These are phyloP conservation scores for Enteromius treurensis DNA, from an alignment of 2,797 vertebrate species.

Conservation along the genomic window DNA sequence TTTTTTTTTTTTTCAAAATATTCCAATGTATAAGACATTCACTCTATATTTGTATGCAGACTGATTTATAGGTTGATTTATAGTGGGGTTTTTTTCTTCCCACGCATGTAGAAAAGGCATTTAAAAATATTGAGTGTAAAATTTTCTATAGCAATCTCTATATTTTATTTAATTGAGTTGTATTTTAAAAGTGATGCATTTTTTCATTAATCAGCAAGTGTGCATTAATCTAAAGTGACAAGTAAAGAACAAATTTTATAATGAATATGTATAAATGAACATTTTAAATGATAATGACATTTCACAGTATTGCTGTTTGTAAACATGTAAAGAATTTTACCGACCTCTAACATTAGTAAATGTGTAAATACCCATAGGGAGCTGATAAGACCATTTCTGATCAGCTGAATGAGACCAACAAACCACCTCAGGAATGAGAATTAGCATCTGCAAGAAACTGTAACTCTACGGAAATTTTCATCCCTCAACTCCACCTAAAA, in stretches of 20 bases:
- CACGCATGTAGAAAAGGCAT: no score
- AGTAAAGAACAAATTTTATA: not conserved
- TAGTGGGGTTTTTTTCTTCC: no score
- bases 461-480: not conserved
- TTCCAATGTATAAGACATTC: no score
- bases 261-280: no score
- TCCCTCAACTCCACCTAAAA: not conserved
- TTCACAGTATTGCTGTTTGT: not conserved
- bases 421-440: not conserved
- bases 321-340: not conserved
- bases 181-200: no score
- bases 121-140: no score
- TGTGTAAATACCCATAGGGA: not conserved
- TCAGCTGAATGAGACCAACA: not conserved
- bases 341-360: not conserved
- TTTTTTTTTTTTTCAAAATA: no score
- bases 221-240: not conserved
- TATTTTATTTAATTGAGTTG: no score
- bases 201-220: not conserved
- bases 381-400: not conserved
- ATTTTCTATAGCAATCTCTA: no score
- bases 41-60: no score
- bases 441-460: not conserved
- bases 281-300: not conserved
- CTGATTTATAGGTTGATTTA: no score